Percentiles rank a stretch among this genome's conserved stretches.
Evolutionary conservation across 2,888 invertebrate species (phyloP).

Genomic region (Drosophila birchii): DNA sequence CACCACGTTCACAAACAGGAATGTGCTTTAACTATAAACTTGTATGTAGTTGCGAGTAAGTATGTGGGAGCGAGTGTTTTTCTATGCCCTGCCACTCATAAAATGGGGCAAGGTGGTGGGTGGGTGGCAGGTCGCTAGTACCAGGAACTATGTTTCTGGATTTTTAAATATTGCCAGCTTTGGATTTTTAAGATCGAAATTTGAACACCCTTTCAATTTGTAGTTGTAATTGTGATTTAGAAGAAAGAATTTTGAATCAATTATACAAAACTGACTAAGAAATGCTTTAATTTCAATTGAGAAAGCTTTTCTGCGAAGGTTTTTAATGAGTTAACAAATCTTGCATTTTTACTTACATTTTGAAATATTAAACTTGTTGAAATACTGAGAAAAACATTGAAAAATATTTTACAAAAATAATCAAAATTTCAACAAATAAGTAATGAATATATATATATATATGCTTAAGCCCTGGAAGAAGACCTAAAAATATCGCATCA

Average conservation of each 20-base stretch:
- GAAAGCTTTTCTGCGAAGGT: too few species aligned
- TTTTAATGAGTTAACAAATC: too few species aligned
- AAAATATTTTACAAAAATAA: too few species aligned
- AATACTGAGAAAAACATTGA: too few species aligned
- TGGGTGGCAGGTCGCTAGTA: conserved; percentile 2
- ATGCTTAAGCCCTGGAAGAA: too few species aligned
- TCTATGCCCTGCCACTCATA: conserved; percentile 22
- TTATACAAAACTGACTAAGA: background rate
- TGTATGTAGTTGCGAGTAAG: conserved; percentile 14
- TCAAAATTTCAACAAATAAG: too few species aligned
- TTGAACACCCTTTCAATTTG: background rate
- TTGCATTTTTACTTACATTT: too few species aligned
- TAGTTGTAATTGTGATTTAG: background rate
- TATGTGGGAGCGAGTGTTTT: conserved; percentile 13
- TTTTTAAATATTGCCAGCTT: background rate
- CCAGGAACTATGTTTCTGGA: background rate
- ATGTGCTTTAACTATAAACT: conserved; percentile 32
- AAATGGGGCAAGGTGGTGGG: conserved; percentile 15
- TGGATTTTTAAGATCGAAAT: background rate
- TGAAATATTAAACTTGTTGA: too few species aligned
- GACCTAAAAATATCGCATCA: too few species aligned
- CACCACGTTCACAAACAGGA: conserved; percentile 11
- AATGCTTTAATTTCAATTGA: background rate
- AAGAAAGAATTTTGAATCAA: accelerated
- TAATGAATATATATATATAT: too few species aligned